Conservation (phyloP, 2,797 vertebrate species). For the Glossophaga mutica region DNA sequence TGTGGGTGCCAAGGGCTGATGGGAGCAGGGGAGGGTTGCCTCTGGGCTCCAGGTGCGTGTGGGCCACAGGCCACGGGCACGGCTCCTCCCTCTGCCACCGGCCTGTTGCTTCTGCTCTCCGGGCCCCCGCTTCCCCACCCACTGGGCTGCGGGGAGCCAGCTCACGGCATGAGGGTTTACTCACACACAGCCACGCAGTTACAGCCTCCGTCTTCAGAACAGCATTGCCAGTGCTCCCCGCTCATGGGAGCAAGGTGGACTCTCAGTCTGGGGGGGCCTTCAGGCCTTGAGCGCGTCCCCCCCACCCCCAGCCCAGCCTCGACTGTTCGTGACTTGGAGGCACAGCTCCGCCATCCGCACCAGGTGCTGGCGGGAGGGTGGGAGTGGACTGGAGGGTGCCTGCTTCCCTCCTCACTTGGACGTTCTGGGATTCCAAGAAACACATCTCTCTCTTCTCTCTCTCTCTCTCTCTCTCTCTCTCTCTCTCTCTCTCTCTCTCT, state of each 20-base stretch:
- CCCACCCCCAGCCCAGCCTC: background rate
- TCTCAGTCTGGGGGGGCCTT: background rate
- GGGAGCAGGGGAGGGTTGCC: fast-evolving
- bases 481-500: background rate
- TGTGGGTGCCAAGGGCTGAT: fast-evolving
- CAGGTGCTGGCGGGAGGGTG: too few relatives aligned
- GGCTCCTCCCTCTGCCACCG: background rate
- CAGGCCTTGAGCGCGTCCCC: background rate
- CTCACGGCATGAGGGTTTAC: fast-evolving
- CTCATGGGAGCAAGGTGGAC: background rate
- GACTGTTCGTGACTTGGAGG: fast-evolving
- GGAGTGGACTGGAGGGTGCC: background rate
- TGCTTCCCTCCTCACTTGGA: background rate
- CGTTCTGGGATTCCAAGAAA: background rate
- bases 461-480: background rate
- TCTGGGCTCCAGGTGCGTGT: background rate
- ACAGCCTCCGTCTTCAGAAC: too few relatives aligned
- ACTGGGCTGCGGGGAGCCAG: background rate
- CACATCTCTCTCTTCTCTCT: background rate
- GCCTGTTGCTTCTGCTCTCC: background rate
- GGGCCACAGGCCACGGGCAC: background rate
- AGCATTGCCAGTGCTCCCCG: background rate
- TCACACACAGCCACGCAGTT: background rate
- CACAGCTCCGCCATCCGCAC: background rate
- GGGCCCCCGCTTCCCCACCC: background rate